Conservation (phyloP, 1,140 invertebrate species). For the Parapsyche elsis region DNA sequence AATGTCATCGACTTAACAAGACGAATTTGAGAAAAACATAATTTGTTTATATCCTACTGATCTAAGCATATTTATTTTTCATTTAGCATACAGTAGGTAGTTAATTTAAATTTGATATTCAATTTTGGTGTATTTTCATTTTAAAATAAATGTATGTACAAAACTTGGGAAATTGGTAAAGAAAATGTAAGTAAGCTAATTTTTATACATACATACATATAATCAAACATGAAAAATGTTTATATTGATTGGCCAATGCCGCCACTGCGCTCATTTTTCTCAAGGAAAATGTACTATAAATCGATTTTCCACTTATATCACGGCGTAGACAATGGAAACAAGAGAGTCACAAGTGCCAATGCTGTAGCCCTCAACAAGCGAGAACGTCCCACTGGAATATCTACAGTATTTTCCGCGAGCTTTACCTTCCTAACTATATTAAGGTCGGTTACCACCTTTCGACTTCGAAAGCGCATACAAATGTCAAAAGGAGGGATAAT, state of each 20-base stretch:
- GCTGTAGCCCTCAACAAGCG: background rate
- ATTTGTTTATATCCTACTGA: too few relatives aligned
- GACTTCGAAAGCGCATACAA: constrained; percentile 29
- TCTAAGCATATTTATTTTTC: too few relatives aligned
- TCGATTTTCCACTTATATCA: constrained; percentile 57
- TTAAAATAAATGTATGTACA: too few relatives aligned
- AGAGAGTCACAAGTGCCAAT: background rate
- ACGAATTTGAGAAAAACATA: too few relatives aligned
- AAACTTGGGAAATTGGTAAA: too few relatives aligned
- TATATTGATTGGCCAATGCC: constrained; percentile 13
- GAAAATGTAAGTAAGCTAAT: too few relatives aligned
- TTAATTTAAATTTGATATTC: too few relatives aligned
- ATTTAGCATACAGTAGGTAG: too few relatives aligned
- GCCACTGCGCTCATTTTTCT: constrained; percentile 47
- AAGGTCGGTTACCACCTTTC: constrained; percentile 48
- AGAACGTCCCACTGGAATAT: constrained; percentile 16
- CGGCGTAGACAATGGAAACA: constrained; percentile 22
- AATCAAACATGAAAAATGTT: too few relatives aligned
- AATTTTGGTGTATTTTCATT: too few relatives aligned
- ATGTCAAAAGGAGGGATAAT: constrained; percentile 55
- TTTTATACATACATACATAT: too few relatives aligned
- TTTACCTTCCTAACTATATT: background rate
- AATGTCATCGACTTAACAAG: too few relatives aligned
- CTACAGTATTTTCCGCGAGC: background rate
- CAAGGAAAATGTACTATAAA: constrained; percentile 56